Conservation (phyloP, 2,113 vertebrate genomes). For the Lepus europaeus region DNA sequence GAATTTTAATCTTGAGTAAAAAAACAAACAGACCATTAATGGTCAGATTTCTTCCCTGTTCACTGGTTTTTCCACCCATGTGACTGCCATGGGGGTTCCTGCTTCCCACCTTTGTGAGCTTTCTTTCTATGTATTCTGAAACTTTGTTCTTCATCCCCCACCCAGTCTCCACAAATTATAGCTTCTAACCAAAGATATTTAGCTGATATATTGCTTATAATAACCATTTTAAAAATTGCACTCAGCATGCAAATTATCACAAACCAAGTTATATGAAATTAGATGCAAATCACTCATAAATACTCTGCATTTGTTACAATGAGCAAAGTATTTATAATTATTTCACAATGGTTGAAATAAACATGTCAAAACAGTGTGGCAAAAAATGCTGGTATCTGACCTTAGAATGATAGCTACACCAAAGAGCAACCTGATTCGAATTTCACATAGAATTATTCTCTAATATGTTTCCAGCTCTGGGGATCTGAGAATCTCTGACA, state of each 20-base stretch:
- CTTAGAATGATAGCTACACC: not conserved
- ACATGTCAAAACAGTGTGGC: not conserved
- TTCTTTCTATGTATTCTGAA: not conserved
- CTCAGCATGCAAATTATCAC: not conserved
- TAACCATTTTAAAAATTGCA: constrained; percentile 21
- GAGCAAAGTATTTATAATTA: not conserved
- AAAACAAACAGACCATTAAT: not conserved
- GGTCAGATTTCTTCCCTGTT: not conserved
- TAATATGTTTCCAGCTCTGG: not conserved
- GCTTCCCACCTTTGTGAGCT: not conserved
- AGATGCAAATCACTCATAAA: not conserved
- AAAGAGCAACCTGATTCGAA: not conserved
- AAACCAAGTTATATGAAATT: not conserved
- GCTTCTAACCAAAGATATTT: not conserved
- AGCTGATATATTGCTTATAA: not conserved
- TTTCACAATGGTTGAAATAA: not conserved
- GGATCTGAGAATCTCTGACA: not conserved
- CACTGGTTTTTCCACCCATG: not conserved
- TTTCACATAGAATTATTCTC: not conserved
- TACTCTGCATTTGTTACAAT: not conserved
- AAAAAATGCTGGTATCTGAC: not conserved
- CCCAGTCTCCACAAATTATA: not conserved
- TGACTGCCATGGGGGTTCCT: not conserved
- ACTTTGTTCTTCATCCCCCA: not conserved
- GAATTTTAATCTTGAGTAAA: constrained; percentile 1